Evolutionary conservation across 2,113 vertebrate genomes (phyloP).

Genomic region (Heloderma charlesbogerti): DNA sequence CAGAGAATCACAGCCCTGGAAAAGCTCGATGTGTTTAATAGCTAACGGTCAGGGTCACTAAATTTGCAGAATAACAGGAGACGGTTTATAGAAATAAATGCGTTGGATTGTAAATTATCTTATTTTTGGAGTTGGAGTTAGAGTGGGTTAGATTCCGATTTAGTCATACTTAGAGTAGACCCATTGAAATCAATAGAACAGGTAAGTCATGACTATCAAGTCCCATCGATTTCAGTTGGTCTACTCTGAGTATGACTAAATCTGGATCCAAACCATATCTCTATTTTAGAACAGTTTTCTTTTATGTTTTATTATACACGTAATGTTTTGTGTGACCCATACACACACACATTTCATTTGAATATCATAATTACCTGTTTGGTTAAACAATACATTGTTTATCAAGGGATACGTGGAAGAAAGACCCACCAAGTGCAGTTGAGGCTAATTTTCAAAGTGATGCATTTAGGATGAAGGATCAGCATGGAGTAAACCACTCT

Average conservation of each 20-base stretch:
- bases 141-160: background rate
- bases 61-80: background rate
- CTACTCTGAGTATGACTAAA: too few species aligned
- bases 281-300: background rate
- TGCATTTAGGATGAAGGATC: background rate
- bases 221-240: too few species aligned
- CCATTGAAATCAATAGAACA: too few species aligned
- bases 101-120: too few species aligned
- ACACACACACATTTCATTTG: too few species aligned
- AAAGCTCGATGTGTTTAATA: too few species aligned
- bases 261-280: background rate
- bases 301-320: background rate
- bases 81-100: background rate
- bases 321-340: too few species aligned
- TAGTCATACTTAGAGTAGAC: too few species aligned
- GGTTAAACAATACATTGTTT: background rate
- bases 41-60: background rate
- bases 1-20: background rate
- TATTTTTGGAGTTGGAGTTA: too few species aligned
- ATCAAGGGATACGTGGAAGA: background rate
- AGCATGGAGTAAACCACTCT: background rate
- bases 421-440: background rate
- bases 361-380: too few species aligned
- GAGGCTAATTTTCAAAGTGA: background rate
- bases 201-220: too few species aligned